Percentiles rank a stretch among this genome's conserved stretches.
Conservation (phyloP, 1,140 invertebrate species). For the Rhopalosiphum padi region DNA sequence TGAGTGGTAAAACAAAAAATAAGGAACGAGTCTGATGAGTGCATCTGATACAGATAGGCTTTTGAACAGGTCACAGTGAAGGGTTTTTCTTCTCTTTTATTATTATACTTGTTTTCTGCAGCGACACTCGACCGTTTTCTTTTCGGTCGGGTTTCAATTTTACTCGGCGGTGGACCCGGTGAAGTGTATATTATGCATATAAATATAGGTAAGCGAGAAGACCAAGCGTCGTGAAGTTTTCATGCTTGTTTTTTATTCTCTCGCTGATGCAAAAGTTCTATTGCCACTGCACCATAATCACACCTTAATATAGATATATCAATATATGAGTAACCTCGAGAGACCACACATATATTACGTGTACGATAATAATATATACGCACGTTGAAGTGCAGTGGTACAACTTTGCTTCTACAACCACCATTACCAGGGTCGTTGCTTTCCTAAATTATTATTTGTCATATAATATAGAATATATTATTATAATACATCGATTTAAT, state of each 20-base stretch:
- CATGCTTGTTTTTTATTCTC: too few relatives aligned
- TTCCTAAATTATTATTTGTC: background rate
- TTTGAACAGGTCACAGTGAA: background rate
- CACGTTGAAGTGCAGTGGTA: background rate
- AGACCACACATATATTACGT: background rate
- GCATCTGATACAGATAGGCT: conserved; percentile 19
- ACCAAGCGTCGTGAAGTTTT: too few relatives aligned
- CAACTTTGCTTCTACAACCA: background rate
- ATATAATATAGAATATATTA: too few relatives aligned
- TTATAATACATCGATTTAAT: too few relatives aligned
- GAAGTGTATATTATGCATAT: too few relatives aligned
- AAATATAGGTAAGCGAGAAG: too few relatives aligned
- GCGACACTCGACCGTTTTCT: background rate
- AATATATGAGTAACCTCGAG: too few relatives aligned
- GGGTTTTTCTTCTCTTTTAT: background rate
- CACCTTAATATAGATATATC: too few relatives aligned
- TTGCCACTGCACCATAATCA: too few relatives aligned
- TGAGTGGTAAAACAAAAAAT: background rate
- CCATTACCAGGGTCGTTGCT: background rate
- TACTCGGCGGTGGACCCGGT: background rate
- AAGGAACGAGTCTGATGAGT: background rate
- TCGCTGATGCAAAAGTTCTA: too few relatives aligned
- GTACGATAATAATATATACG: background rate
- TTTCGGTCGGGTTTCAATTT: background rate
- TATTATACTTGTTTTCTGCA: background rate